phyloP scores from a whole-genome alignment of 2,888 invertebrate species.

The Yponomeuta evonymella region DNA sequence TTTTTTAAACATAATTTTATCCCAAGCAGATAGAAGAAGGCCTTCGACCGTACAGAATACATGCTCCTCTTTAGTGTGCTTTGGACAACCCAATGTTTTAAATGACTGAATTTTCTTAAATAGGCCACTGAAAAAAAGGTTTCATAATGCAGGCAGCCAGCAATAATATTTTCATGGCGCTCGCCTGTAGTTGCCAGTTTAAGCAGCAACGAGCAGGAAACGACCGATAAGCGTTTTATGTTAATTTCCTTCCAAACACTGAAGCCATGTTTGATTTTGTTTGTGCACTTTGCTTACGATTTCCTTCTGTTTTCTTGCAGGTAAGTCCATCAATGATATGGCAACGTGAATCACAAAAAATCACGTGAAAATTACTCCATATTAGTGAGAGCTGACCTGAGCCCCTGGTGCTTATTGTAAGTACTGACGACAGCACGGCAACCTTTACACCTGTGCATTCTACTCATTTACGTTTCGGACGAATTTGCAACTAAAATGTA shows the following conservation, averaged over 20 bases:
- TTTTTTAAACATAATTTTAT: too few relatives aligned
- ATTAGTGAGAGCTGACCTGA: too few relatives aligned
- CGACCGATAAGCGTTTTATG: slow-evolving; percentile 9
- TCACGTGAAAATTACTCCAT: background rate
- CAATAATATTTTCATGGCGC: background rate
- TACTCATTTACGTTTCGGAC: too few relatives aligned
- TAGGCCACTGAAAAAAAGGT: background rate
- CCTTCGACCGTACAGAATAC: too few relatives aligned
- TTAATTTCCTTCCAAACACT: slow-evolving; percentile 10
- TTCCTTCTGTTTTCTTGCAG: slow-evolving; percentile 2
- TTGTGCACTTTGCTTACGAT: slow-evolving; percentile 3
- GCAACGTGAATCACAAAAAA: background rate
- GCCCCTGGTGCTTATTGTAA: too few relatives aligned
- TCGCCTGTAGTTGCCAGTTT: background rate
- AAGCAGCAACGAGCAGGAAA: background rate
- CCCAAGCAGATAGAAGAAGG: too few relatives aligned
- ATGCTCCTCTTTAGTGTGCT: too few relatives aligned
- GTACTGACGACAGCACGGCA: too few relatives aligned
- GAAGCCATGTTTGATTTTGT: slow-evolving; percentile 3
- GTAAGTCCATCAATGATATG: background rate
- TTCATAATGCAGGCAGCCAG: background rate
- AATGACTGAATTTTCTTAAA: background rate
- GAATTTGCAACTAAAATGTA: too few relatives aligned
- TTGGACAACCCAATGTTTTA: too few relatives aligned
- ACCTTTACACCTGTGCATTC: too few relatives aligned